Evolutionary conservation across 2,113 vertebrate genomes (phyloP), one percentile per base, ranked within the genome.

Genomic region (Zapornia atra): DNA sequence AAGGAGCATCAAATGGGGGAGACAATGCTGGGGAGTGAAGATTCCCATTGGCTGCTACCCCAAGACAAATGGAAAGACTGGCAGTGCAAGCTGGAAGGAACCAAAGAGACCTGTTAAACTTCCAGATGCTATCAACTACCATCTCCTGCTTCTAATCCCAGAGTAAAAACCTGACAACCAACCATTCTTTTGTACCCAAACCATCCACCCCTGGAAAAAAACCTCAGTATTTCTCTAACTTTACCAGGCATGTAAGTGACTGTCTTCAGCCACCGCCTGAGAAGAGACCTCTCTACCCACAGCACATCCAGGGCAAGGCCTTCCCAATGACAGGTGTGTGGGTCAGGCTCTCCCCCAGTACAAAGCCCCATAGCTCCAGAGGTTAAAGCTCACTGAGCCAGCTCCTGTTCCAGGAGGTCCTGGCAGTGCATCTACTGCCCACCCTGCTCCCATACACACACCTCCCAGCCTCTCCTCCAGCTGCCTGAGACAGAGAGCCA

Each of bases 401-500:
- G 51, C 26, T 63, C 1, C 1, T 18, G 20, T 54, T 63, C 68
- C 0, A 3, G n/a, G 84, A 18, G 14, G 29, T 79, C n/a, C 31
- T 82, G 53, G 94, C 77, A 78, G 20, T 5, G 16, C 9, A 6
- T 80, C 15, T 60, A n/a, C 66, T 89, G 59, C 44, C 29, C 50
- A 42, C 18, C 14, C 26, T n/a, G 38, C 40, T 25, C 51, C 40
- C 28, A 18, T 3, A 7, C 0, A 0, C 12, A 46, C 44, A 46
- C 44, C 44, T 46, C 44, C 44, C 44, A 46, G 17, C 82, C 25
- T 60, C 42, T 91, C 56, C 85, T 80, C 71, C 3, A 5, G 44
- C 82, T 61, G 40, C 21, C 5, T 12, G 50, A 51, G 61, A 75
- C 14, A 82, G 44, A 69, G 1, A 82, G 54, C 48, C 53, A 71